Conservation (phyloP, 2,797 vertebrate genomes). For the Schizothorax lantsangensis region DNA sequence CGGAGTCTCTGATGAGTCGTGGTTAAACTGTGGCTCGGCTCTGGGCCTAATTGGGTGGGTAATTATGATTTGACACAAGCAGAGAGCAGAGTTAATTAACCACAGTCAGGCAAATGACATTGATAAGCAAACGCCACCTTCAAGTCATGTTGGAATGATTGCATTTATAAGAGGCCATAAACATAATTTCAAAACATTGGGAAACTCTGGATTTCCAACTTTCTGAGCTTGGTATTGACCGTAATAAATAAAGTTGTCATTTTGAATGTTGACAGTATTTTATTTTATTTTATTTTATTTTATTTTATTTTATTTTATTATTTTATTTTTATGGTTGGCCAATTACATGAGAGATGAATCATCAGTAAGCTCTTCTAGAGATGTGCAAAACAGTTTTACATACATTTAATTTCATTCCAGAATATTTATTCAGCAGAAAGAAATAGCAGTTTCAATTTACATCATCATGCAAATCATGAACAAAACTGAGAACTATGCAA, state of each 20-base stretch:
- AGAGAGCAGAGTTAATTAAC: constrained; percentile 28
- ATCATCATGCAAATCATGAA: background rate
- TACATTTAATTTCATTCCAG: background rate
- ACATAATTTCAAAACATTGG: background rate
- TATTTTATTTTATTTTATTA: too few relatives aligned
- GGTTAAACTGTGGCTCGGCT: background rate
- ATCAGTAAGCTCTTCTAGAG: background rate
- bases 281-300: too few relatives aligned
- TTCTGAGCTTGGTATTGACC: background rate
- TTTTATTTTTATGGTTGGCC: background rate
- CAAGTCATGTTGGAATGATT: background rate
- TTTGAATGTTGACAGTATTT: background rate
- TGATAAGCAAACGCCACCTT: background rate
- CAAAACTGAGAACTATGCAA: background rate
- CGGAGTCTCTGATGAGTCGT: background rate
- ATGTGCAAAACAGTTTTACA: background rate
- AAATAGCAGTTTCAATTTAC: background rate
- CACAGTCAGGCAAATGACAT: constrained; percentile 16
- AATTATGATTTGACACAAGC: constrained; percentile 30
- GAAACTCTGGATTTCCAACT: background rate
- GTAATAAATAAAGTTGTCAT: background rate
- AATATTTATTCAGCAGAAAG: background rate
- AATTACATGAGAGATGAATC: background rate
- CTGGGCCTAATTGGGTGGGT: constrained; percentile 39
- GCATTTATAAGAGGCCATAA: background rate